These are phyloP conservation scores for Teleogryllus oceanicus DNA, from an alignment of 2,888 invertebrate genomes.

Conservation along the genomic window DNA sequence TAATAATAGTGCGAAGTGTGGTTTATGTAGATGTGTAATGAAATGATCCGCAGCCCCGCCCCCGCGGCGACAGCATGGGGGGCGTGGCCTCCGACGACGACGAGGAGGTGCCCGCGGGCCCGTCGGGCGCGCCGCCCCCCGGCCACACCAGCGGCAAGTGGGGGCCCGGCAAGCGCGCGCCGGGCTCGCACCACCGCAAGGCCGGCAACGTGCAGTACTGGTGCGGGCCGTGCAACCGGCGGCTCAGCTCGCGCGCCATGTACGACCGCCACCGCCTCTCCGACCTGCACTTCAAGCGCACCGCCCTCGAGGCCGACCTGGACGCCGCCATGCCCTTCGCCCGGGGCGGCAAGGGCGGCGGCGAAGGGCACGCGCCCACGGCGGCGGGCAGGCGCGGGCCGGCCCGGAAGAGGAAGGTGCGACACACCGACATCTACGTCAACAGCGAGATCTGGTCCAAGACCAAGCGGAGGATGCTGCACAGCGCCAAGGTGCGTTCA, in stretches of 20 bases:
- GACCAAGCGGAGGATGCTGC: conserved; percentile 22
- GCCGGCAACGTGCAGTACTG: conserved; percentile 59
- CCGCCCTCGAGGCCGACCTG: conserved; percentile 56
- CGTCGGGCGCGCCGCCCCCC: conserved; percentile 45
- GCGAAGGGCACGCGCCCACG: not conserved
- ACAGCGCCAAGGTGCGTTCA: not conserved
- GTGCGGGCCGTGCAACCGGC: conserved; percentile 77
- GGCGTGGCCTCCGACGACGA: conserved; percentile 43
- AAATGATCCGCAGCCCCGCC: not conserved
- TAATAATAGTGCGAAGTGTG: too few relatives aligned
- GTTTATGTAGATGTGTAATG: too few relatives aligned
- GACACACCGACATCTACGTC: conserved; percentile 37
- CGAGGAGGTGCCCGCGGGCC: conserved; percentile 54
- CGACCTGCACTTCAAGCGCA: conserved; percentile 65
- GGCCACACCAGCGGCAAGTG: conserved; percentile 75
- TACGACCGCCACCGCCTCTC: conserved; percentile 76
- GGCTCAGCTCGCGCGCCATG: conserved; percentile 67
- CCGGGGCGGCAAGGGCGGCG: too few relatives aligned
- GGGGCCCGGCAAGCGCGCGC: conserved; percentile 59
- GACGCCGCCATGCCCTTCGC: conserved; percentile 46
- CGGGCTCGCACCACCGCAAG: conserved; percentile 32
- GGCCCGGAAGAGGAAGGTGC: conserved; percentile 39
- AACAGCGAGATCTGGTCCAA: conserved; percentile 30
- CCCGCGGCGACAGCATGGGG: not conserved
- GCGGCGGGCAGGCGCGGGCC: conserved; percentile 35